Conservation (phyloP, 2,113 vertebrate species). For the Peromyscus leucopus region DNA sequence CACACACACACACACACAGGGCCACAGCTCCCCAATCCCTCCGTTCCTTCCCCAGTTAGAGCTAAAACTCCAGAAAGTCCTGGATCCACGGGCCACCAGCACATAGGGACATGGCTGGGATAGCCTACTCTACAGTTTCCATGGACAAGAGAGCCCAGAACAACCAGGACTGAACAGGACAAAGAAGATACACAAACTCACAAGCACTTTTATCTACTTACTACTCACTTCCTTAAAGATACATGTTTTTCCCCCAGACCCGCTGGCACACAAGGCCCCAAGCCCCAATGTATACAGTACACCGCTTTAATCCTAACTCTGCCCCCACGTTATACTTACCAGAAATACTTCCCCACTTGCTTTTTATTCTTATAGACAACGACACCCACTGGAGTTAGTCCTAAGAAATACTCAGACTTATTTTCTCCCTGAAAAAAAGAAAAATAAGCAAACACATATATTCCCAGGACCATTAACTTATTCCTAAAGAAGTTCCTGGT, state of each 20-base stretch:
- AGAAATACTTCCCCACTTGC: conserved; percentile 97
- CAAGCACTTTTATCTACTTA: background rate
- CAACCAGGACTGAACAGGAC: background rate
- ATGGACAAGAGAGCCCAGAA: background rate
- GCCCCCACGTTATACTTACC: conserved; percentile 88
- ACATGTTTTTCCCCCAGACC: background rate
- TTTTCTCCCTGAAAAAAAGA: conserved; percentile 93
- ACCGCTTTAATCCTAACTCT: background rate
- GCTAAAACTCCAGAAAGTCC: background rate
- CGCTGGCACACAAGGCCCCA: background rate
- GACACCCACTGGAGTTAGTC: conserved; percentile 93
- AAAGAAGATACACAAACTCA: background rate
- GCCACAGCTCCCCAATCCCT: background rate
- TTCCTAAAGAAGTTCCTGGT: conserved; percentile 16
- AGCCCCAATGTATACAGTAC: background rate
- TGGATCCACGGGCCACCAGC: background rate
- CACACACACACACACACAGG: background rate
- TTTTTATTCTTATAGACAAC: conserved; percentile 96
- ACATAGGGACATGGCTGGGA: background rate
- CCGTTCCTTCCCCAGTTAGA: background rate
- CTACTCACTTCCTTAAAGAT: background rate
- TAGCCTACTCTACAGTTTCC: background rate
- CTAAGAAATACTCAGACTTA: conserved; percentile 95
- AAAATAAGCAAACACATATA: conserved; percentile 27
- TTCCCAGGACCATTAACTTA: background rate